Percentiles rank a stretch among this genome's conserved stretches.
Evolutionary conservation across 1,140 invertebrate species (phyloP).

Genomic region (Diplogasteroides magnus): DNA sequence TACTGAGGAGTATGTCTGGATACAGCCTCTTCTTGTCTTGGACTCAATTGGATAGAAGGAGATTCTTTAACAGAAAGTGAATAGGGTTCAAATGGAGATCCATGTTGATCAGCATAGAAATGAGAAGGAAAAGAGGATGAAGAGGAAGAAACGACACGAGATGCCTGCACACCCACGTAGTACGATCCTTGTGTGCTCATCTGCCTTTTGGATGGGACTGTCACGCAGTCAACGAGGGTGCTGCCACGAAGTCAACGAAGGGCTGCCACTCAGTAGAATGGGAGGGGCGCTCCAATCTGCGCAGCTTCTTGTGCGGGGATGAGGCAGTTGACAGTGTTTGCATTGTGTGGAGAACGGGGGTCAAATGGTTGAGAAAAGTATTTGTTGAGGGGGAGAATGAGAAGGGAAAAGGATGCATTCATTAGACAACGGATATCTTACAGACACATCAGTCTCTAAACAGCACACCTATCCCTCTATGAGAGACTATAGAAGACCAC

Average conservation of each 20-base stretch:
- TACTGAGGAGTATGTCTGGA: no score
- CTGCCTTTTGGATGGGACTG: neutral
- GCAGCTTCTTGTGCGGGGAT: neutral
- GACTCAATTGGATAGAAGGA: neutral
- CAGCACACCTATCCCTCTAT: neutral
- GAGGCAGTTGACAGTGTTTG: neutral
- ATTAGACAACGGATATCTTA: neutral
- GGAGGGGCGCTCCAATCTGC: neutral
- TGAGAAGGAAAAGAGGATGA: constrained; percentile 10
- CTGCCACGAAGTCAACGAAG: constrained; percentile 8
- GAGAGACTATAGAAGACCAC: neutral
- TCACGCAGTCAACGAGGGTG: neutral
- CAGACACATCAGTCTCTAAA: neutral
- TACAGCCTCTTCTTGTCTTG: no score
- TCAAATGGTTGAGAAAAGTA: constrained; percentile 1
- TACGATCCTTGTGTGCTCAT: neutral
- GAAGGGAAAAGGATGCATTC: neutral
- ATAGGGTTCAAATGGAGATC: neutral
- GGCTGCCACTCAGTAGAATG: neutral
- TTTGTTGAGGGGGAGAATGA: constrained; percentile 15
- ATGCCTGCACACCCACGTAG: neutral
- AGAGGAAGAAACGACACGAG: constrained; percentile 2
- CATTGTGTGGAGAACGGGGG: neutral
- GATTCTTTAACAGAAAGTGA: neutral
- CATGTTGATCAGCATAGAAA: no score